phyloP scores from a whole-genome alignment of 2,888 invertebrate genomes.

The Odontocolon sp. region DNA sequence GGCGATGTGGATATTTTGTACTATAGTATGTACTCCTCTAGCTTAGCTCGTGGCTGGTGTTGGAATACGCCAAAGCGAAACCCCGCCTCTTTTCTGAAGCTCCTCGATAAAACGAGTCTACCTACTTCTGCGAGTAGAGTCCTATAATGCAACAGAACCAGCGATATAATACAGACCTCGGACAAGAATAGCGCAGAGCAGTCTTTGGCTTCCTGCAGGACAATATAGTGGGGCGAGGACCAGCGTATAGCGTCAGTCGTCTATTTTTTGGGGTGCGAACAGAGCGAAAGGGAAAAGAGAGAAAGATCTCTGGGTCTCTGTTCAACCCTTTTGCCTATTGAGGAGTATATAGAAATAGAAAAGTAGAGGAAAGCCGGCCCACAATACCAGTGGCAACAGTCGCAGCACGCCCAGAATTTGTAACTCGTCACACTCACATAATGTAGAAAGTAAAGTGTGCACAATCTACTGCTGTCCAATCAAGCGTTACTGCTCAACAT shows the following conservation, averaged over 20 bases:
- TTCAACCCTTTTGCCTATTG: slow-evolving; percentile 51
- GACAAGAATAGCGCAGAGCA: not conserved
- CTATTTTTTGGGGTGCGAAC: slow-evolving; percentile 45
- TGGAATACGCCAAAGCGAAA: slow-evolving; percentile 25
- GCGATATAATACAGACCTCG: slow-evolving; percentile 13
- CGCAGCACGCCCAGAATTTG: slow-evolving; percentile 42
- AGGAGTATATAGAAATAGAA: slow-evolving; percentile 28
- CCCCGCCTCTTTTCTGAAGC: slow-evolving; percentile 13
- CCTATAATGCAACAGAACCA: slow-evolving; percentile 1
- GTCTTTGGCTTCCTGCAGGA: slow-evolving; percentile 38
- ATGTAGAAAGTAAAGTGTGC: not conserved
- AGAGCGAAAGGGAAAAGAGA: not conserved
- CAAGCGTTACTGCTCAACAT: not conserved
- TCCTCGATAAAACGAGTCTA: slow-evolving; percentile 20
- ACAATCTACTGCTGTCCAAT: not conserved
- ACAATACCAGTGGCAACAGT: not conserved
- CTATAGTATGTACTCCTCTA: slow-evolving; percentile 20
- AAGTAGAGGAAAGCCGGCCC: slow-evolving; percentile 29
- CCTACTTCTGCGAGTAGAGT: not conserved
- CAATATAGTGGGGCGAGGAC: slow-evolving; percentile 14
- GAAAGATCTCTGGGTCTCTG: slow-evolving; percentile 32
- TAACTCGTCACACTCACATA: not conserved
- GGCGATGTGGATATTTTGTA: slow-evolving; percentile 21
- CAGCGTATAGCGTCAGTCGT: slow-evolving; percentile 22
- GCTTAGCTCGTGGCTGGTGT: slow-evolving; percentile 1